Percentiles rank a stretch among this genome's conserved stretches.
These are phyloP conservation scores for Sinocyclocheilus rhinocerous DNA, from an alignment of 2,113 vertebrate species.

Conservation along the genomic window DNA sequence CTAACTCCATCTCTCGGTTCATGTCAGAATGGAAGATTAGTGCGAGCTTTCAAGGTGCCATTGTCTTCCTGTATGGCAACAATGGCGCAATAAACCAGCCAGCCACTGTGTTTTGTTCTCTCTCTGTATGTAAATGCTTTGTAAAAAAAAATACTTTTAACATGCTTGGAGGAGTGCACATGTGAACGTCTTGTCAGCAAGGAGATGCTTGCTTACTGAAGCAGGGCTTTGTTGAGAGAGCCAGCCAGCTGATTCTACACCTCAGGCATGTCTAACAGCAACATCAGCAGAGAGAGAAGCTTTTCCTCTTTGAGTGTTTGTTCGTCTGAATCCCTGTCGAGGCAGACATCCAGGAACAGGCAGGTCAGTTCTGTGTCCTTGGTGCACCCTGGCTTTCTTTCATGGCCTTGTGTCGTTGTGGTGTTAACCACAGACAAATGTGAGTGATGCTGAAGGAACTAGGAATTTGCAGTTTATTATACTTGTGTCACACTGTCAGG, in stretches of 20 bases:
- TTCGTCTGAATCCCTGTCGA: constrained; percentile 31
- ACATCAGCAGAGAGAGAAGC: constrained; percentile 46
- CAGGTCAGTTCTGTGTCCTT: constrained; percentile 35
- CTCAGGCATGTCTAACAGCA: constrained; percentile 50
- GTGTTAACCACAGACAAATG: constrained; percentile 46
- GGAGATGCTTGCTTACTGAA: constrained; percentile 49
- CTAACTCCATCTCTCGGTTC: constrained; percentile 64
- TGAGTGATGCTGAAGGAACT: constrained; percentile 40
- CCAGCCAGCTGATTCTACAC: constrained; percentile 57
- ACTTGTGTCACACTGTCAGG: constrained; percentile 15
- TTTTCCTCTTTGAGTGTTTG: constrained; percentile 26
- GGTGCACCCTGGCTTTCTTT: constrained; percentile 24
- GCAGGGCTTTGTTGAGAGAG: constrained; percentile 59
- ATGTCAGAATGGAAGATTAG: constrained; percentile 76
- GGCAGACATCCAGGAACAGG: constrained; percentile 31
- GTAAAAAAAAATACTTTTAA: constrained; percentile 64
- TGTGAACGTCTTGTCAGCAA: constrained; percentile 61
- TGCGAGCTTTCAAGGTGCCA: constrained; percentile 69
- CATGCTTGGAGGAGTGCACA: constrained; percentile 57
- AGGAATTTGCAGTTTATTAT: constrained; percentile 59
- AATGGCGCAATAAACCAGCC: constrained; percentile 69
- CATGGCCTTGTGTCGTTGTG: constrained; percentile 12
- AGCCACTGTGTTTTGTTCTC: constrained; percentile 67
- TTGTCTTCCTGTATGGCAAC: constrained; percentile 67
- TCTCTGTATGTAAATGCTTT: constrained; percentile 63